Evolutionary conservation across 64 coral and sea anemone species (phyloP), one percentile per base, ranked within the genome.

Genomic region (Stichodactyla mertensii): DNA sequence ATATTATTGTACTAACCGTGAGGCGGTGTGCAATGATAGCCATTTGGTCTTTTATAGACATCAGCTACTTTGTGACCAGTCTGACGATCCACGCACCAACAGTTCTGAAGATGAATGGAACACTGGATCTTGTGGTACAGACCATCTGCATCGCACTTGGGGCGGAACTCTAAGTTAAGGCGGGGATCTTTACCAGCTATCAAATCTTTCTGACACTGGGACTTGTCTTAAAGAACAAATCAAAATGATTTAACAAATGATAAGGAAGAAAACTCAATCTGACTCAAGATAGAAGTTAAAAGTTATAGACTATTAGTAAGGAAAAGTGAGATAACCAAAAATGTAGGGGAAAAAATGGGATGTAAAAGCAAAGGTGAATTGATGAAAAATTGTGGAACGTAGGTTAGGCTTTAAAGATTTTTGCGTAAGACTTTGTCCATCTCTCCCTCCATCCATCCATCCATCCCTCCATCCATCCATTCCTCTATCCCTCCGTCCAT

Each of bases 51-150:
- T 51, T 56, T 70, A 4, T 82, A 14, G 83, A 80, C 87, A 11
- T 95, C 94, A 20, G 90, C 94, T 64, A 90, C 79, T 87, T 95
- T 95, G 82, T 95, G 88, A 1, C 94, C 94, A 56, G 94, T 90
- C 45, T 89, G 57, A 55, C 78, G 78, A 27, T 95, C 91, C 0
- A 95, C 94, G 53, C 94, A 95, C 94, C 94, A 95, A 14, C 94
- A 95, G 55, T 23, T 88, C 10, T 84, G 55, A 16, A 84, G 22
- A 69, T 95, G 88, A 80, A 95, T 78, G 54, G 94, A 95, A 53
- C 94, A 95, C 61, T 95, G 94, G 6, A 95, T 57, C 51, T 19
- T 19, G 70, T 92, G 94, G 55, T 92, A 95, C 6, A 57, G 80
- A 9, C 94, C 94, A 59, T 95, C 85, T 4, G 11, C 6, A 80